These are phyloP conservation scores for Sebastes hopkinsi DNA, from an alignment of 2,797 vertebrate species.

Conservation along the genomic window DNA sequence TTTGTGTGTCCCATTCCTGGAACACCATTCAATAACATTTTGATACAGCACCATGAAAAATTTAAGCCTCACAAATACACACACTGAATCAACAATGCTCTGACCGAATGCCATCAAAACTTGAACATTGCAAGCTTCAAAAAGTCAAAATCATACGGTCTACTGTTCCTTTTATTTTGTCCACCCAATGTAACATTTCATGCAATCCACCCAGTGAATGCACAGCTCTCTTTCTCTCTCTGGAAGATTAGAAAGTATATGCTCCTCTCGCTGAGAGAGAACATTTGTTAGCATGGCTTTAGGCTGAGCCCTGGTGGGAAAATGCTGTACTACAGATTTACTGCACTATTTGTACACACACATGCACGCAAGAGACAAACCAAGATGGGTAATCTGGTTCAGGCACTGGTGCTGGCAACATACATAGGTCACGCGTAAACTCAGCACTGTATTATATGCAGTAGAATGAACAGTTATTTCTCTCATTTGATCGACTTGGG, in stretches of 20 bases:
- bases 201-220: not conserved
- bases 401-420: not conserved
- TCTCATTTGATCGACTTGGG: not conserved
- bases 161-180: not conserved
- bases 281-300: constrained; percentile 24
- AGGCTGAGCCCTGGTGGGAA: constrained; percentile 65
- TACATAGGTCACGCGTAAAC: not conserved
- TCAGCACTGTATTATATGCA: not conserved
- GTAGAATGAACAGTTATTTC: not conserved
- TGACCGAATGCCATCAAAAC: not conserved
- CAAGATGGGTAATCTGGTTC: not conserved
- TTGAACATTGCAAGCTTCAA: not conserved
- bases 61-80: not conserved
- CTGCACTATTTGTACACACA: not conserved
- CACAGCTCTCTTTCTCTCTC: not conserved
- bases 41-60: not conserved
- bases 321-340: constrained; percentile 44
- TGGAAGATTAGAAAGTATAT: not conserved
- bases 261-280: not conserved
- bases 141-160: not conserved
- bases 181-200: not conserved
- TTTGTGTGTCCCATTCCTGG: not conserved
- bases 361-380: not conserved
- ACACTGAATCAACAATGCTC: not conserved
- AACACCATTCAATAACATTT: not conserved